A percentile compares a stretch with the other conserved stretches of the same genome.
Evolutionary conservation across 1,140 invertebrate genomes (phyloP).

Genomic region (Parasteatoda tepidariorum): DNA sequence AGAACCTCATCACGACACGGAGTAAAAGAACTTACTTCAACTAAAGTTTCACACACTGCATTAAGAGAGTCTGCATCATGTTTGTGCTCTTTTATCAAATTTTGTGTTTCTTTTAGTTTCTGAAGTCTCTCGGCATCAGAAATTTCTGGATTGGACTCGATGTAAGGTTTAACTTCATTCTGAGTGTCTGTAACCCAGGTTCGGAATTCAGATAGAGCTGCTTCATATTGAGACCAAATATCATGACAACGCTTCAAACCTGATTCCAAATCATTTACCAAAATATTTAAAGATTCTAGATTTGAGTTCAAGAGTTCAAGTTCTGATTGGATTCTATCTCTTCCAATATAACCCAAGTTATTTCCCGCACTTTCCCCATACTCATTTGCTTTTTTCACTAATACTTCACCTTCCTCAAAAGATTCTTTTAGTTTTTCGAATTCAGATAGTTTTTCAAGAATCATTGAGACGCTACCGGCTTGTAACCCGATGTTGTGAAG

Average conservation of each 20-base stretch:
- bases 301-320: conserved; percentile 85
- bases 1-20: conserved; percentile 53
- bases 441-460: conserved; percentile 79
- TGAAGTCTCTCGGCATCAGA: conserved; percentile 73
- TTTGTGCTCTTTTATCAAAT: conserved; percentile 37
- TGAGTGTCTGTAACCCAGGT: conserved; percentile 74
- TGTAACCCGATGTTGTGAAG: conserved; percentile 86
- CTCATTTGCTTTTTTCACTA: conserved; percentile 80
- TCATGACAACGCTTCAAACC: conserved; percentile 83
- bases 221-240: conserved; percentile 87
- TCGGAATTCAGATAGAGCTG: conserved; percentile 80
- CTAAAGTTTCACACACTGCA: conserved; percentile 58
- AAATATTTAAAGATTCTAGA: conserved; percentile 86
- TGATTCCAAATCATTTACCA: conserved; percentile 82
- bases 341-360: conserved; percentile 86
- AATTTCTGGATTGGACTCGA: conserved; percentile 1
- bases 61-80: conserved; percentile 36
- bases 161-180: conserved; percentile 25
- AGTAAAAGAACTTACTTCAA: conserved; percentile 51
- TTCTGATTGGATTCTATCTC: conserved; percentile 85
- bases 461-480: conserved; percentile 82
- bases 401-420: conserved; percentile 77
- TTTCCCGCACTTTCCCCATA: conserved; percentile 82
- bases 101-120: conserved; percentile 73
- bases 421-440: conserved; percentile 77